Percentiles rank a stretch among this genome's conserved stretches.
Evolutionary conservation across 2,797 vertebrate genomes (phyloP).

Genomic region (Triplophysa yarkandensis): DNA sequence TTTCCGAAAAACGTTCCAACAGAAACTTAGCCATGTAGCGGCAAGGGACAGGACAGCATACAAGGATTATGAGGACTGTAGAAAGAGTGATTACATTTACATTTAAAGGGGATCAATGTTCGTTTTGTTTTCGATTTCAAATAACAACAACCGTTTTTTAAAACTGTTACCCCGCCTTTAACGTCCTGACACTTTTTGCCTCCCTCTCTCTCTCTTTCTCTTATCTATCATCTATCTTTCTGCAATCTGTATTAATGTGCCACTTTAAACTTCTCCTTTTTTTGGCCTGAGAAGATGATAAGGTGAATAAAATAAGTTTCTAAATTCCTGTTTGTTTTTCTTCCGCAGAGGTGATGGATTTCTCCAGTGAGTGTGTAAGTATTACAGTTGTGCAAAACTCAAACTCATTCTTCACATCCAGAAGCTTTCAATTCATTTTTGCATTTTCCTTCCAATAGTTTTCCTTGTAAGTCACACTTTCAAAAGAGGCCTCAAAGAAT

Average conservation of each 20-base stretch:
- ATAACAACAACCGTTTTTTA: too few species aligned
- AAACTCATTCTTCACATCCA: slow-evolving; percentile 21
- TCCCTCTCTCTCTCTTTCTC: neutral
- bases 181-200: neutral
- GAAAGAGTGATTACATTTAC: too few species aligned
- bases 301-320: neutral
- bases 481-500: too few species aligned
- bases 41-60: too few species aligned
- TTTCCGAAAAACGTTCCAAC: too few species aligned
- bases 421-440: slow-evolving; percentile 47
- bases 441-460: slow-evolving; percentile 61
- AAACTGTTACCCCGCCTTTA: neutral
- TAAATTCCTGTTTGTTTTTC: slow-evolving; percentile 18
- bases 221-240: neutral
- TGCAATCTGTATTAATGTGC: neutral
- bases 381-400: slow-evolving; percentile 16
- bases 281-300: neutral
- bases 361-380: slow-evolving; percentile 75
- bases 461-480: slow-evolving; percentile 2
- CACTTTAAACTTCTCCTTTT: neutral
- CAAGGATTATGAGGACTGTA: too few species aligned
- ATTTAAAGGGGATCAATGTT: too few species aligned
- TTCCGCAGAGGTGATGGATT: slow-evolving; percentile 71
- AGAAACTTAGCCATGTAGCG: too few species aligned
- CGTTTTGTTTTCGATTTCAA: too few species aligned